phyloP scores from a whole-genome alignment of 2,113 vertebrate genomes.

The Daphoenositta chrysoptera region DNA sequence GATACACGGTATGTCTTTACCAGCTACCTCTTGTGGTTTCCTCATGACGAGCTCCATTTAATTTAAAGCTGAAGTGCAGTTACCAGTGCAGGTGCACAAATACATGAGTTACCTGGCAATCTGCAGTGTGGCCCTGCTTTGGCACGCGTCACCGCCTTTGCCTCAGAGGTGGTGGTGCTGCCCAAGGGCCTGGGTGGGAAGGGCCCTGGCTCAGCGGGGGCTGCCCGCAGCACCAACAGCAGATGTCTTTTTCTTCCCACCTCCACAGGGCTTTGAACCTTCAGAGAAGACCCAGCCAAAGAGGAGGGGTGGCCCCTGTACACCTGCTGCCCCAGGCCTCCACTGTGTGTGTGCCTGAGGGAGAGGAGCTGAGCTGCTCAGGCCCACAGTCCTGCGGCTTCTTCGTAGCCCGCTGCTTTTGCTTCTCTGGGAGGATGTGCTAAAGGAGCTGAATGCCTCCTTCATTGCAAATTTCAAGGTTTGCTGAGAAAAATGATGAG shows the following conservation, averaged over 20 bases:
- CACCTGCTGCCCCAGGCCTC: accelerated
- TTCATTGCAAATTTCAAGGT: neutral
- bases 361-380: neutral
- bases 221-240: neutral
- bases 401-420: accelerated
- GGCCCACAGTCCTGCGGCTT: neutral
- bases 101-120: accelerated
- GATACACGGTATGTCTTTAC: accelerated
- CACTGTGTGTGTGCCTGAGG: neutral
- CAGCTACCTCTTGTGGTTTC: neutral
- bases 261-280: neutral
- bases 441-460: neutral
- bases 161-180: neutral
- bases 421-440: neutral
- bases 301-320: neutral
- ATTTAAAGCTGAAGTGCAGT: neutral
- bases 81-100: neutral
- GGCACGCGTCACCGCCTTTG: accelerated
- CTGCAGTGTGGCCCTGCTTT: accelerated
- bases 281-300: neutral
- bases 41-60: neutral
- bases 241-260: neutral
- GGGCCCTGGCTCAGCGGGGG: neutral
- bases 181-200: accelerated
- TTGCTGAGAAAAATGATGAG: neutral